phyloP scores from a whole-genome alignment of 2,113 vertebrate species.

The Cyanoderma ruficeps region DNA sequence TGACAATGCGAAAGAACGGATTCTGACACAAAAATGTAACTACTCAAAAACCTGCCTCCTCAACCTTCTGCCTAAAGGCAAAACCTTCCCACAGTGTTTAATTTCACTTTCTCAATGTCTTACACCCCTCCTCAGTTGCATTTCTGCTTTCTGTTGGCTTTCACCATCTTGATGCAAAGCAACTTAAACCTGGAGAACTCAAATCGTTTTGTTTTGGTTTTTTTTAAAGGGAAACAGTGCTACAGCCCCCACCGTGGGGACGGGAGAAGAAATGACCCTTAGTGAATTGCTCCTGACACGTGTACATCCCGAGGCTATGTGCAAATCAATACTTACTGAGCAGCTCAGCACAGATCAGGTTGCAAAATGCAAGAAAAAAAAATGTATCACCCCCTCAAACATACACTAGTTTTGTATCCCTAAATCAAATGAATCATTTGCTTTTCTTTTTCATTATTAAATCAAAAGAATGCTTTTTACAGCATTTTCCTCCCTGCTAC shows the following conservation, averaged over 20 bases:
- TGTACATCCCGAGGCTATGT: not conserved
- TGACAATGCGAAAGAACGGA: not conserved
- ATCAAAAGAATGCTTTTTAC: not conserved
- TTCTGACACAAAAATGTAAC: not conserved
- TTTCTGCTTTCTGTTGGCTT: not conserved
- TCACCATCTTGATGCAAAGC: not conserved
- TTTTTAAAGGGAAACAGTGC: not conserved
- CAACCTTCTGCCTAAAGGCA: not conserved
- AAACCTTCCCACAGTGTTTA: not conserved
- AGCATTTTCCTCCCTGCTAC: not conserved
- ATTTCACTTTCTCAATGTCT: not conserved
- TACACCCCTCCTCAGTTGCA: not conserved
- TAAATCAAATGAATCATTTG: not conserved
- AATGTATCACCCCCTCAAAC: not conserved
- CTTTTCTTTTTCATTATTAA: constrained; percentile 11
- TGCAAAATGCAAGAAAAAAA: not conserved
- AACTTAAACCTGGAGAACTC: not conserved
- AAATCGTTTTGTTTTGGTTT: not conserved
- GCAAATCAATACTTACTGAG: constrained; percentile 28
- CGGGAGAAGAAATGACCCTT: not conserved
- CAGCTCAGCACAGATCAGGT: not conserved
- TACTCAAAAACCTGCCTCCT: not conserved
- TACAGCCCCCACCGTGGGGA: not conserved
- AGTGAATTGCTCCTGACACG: not conserved
- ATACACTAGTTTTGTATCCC: not conserved